These are phyloP conservation scores for Drosophila hamatofila DNA, from an alignment of 2,888 invertebrate species.

Conservation along the genomic window DNA sequence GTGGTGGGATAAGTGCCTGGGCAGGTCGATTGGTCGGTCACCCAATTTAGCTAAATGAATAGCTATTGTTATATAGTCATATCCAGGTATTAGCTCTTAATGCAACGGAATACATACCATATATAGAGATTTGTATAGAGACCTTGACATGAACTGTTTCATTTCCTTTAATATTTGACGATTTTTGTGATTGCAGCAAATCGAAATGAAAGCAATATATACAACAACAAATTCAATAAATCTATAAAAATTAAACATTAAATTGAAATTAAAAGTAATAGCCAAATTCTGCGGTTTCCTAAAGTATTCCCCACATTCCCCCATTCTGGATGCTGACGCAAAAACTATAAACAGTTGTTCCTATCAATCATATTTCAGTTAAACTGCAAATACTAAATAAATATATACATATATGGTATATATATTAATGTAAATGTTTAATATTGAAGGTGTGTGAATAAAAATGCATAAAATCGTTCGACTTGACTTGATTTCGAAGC, in stretches of 20 bases:
- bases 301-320: background rate
- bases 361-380: constrained; percentile 3
- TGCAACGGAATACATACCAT: constrained; percentile 22
- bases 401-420: background rate
- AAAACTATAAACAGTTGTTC: constrained; percentile 3
- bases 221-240: background rate
- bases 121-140: background rate
- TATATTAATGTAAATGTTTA: background rate
- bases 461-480: constrained; percentile 1
- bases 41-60: constrained; percentile 4
- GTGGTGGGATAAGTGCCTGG: constrained; percentile 60
- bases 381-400: constrained; percentile 1
- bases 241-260: background rate
- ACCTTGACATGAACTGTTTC: background rate
- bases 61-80: constrained; percentile 47
- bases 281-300: background rate
- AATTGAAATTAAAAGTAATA: background rate
- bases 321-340: background rate
- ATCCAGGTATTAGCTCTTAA: constrained; percentile 41
- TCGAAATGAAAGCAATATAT: background rate
- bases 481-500: background rate
- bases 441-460: constrained; percentile 15
- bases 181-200: background rate
- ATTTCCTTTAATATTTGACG: background rate
- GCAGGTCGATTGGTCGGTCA: constrained; percentile 20